Conservation (phyloP, 2,888 invertebrate species). For the Scrobipalpa atriplicella region DNA sequence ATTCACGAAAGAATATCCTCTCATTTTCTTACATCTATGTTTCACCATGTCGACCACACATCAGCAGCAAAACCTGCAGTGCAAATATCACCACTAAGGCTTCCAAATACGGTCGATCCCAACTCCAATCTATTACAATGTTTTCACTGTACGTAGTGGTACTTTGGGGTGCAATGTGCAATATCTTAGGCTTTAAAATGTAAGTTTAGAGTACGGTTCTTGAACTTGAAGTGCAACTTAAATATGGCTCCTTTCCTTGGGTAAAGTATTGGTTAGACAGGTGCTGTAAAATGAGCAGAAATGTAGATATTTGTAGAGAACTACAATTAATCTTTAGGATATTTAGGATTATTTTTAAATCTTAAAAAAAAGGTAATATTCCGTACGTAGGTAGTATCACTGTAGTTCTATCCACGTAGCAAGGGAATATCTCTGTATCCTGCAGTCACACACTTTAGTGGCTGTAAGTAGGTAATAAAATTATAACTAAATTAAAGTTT, state of each 20-base stretch:
- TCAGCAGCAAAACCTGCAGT: background rate
- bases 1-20: too few species aligned
- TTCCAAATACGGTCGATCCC: background rate
- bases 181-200: conserved; percentile 15
- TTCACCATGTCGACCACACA: background rate
- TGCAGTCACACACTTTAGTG: too few species aligned
- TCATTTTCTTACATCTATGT: background rate
- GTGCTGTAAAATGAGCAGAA: too few species aligned
- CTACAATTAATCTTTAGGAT: too few species aligned
- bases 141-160: background rate
- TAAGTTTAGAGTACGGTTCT: background rate
- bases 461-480: too few species aligned
- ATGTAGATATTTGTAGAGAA: too few species aligned
- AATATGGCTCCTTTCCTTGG: background rate
- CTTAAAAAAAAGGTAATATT: too few species aligned
- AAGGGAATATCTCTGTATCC: too few species aligned
- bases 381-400: too few species aligned
- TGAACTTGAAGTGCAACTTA: background rate
- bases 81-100: background rate
- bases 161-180: conserved; percentile 4
- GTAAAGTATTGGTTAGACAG: background rate
- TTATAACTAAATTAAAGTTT: too few species aligned
- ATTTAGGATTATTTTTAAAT: too few species aligned
- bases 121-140: conserved; percentile 4
- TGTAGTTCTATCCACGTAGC: too few species aligned